These are phyloP conservation scores for Seriola rivoliana DNA, from an alignment of 2,113 vertebrate genomes.

Conservation along the genomic window DNA sequence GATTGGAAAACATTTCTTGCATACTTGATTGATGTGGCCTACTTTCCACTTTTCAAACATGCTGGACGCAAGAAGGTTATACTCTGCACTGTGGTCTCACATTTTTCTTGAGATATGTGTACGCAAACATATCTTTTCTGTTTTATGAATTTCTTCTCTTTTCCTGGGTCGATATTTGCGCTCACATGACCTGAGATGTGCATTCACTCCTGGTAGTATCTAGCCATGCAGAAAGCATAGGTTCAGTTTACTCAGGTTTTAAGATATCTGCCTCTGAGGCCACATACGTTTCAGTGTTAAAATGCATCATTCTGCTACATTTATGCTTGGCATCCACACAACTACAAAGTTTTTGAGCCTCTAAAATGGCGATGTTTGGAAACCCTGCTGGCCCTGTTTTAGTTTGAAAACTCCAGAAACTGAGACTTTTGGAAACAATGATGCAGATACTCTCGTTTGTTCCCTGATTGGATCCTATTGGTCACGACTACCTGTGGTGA, in stretches of 20 bases:
- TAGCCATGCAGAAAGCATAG: background rate
- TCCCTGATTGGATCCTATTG: no score
- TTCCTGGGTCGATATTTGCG: background rate
- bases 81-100: background rate
- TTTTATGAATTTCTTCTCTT: background rate
- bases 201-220: background rate
- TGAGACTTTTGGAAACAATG: no score
- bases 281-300: no score
- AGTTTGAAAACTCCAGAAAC: no score
- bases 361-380: no score
- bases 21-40: slow-evolving; percentile 20
- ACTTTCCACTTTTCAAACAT: background rate
- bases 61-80: background rate
- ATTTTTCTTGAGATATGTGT: background rate
- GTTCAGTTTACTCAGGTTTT: slow-evolving; percentile 16
- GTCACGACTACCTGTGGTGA: no score
- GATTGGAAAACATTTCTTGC: background rate
- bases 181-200: background rate
- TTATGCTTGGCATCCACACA: no score
- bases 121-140: background rate
- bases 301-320: no score
- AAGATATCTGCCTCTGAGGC: background rate
- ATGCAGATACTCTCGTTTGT: no score
- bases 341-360: no score
- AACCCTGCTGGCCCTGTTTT: no score